These are phyloP conservation scores for Sinella curviseta DNA, from an alignment of 1,140 invertebrate species.

Conservation along the genomic window DNA sequence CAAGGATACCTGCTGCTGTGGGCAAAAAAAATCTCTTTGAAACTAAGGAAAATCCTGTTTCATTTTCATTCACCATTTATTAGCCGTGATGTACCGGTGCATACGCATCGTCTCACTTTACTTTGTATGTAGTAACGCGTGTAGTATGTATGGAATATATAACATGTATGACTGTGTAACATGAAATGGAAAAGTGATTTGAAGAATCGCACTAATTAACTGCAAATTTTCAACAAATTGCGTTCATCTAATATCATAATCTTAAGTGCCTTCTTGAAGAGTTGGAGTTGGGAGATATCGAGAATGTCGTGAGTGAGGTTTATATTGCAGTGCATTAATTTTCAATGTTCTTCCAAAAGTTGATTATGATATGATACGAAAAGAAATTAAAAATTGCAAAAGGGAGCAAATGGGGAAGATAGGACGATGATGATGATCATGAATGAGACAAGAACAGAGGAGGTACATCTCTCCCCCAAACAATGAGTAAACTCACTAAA, in stretches of 20 bases:
- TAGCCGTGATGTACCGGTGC: no score
- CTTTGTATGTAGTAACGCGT: no score
- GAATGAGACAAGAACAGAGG: background rate
- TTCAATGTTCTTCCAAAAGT: background rate
- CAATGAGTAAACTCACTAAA: background rate
- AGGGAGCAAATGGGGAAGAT: background rate
- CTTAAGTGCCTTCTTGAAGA: background rate
- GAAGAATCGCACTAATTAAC: constrained; percentile 7
- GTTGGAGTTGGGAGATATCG: background rate
- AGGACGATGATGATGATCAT: background rate
- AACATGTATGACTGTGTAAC: no score
- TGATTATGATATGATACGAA: background rate
- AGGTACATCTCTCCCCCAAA: background rate
- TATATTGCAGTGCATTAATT: background rate
- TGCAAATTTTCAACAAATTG: background rate
- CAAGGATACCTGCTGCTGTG: no score
- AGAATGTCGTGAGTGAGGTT: background rate
- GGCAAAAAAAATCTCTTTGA: no score
- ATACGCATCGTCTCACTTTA: no score
- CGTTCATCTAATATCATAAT: background rate
- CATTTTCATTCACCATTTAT: no score
- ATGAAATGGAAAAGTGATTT: constrained; percentile 11
- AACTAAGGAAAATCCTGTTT: no score
- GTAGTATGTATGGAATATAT: no score
- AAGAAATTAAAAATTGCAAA: background rate